phyloP scores from a whole-genome alignment of 1,140 invertebrate genomes.

The Macrobrachium rosenbergii region DNA sequence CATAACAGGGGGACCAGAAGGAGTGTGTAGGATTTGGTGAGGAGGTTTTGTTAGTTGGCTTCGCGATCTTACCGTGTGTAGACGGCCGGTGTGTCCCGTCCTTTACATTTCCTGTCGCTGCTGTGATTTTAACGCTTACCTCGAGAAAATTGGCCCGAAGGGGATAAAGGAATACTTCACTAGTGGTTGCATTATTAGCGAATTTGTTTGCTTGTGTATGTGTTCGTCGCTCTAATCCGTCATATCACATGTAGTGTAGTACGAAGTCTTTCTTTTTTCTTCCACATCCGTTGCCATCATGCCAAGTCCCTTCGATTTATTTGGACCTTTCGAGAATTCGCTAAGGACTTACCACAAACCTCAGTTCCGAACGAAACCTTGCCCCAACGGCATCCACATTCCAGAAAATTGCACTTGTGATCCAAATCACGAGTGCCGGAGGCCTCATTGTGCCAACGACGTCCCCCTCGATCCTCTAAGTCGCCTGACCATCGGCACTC shows the following conservation, averaged over 20 bases:
- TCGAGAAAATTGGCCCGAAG: constrained; percentile 20
- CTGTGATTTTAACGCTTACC: constrained; percentile 50
- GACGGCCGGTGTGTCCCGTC: constrained; percentile 16
- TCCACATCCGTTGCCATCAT: constrained; percentile 74
- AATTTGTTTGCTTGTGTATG: too few species aligned
- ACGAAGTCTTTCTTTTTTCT: constrained; percentile 37
- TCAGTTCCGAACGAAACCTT: constrained; percentile 47
- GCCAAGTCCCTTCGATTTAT: constrained; percentile 75
- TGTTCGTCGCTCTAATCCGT: not conserved
- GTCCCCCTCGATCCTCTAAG: constrained; percentile 63
- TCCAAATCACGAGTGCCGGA: constrained; percentile 58
- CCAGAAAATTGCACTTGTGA: constrained; percentile 59
- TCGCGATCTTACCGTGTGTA: not conserved
- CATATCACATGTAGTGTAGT: constrained; percentile 33
- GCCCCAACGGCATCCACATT: constrained; percentile 62
- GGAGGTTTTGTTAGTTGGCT: not conserved
- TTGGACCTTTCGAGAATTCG: constrained; percentile 73
- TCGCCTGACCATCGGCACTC: constrained; percentile 59
- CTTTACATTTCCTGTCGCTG: not conserved
- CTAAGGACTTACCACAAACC: constrained; percentile 70
- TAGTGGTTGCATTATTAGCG: too few species aligned
- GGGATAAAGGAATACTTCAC: not conserved
- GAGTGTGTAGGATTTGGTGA: not conserved
- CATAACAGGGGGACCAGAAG: not conserved
- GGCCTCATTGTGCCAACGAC: constrained; percentile 65